These are phyloP conservation scores for Melinaea menophilus DNA, from an alignment of 2,888 invertebrate genomes.

Conservation along the genomic window DNA sequence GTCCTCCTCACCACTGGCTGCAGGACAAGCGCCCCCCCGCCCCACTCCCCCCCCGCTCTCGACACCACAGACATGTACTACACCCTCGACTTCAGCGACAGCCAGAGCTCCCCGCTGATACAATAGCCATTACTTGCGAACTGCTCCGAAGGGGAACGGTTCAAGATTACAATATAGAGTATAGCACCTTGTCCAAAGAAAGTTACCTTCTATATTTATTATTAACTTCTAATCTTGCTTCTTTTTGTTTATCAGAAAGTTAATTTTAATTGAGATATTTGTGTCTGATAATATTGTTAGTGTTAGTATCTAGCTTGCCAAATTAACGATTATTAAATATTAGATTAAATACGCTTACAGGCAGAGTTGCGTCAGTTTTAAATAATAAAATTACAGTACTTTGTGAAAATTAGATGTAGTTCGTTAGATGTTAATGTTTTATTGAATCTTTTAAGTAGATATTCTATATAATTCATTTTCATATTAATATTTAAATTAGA, in stretches of 20 bases:
- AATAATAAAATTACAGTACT: too few relatives aligned
- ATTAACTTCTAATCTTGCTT: neutral
- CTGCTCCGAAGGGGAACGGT: conserved; percentile 73
- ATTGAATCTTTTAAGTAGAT: too few relatives aligned
- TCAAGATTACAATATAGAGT: conserved; percentile 64
- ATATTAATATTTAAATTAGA: too few relatives aligned
- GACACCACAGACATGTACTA: conserved; percentile 87
- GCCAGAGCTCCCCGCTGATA: conserved; percentile 85
- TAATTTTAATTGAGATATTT: neutral
- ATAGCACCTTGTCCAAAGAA: neutral
- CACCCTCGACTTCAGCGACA: conserved; percentile 87
- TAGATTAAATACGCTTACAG: neutral
- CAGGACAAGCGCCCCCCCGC: conserved; percentile 72
- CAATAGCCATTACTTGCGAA: conserved; percentile 79
- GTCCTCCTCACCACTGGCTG: conserved; percentile 77
- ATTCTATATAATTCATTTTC: too few relatives aligned
- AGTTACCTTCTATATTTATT: neutral
- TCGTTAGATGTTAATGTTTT: too few relatives aligned
- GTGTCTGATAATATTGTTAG: neutral
- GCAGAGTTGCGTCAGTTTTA: too few relatives aligned
- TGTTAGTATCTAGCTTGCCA: conserved; percentile 4
- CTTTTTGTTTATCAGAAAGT: neutral
- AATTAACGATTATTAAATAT: neutral
- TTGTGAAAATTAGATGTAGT: too few relatives aligned
- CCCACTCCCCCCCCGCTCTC: conserved; percentile 66